phyloP scores from a whole-genome alignment of 2,797 vertebrate species.

The Sphenodon punctatus region DNA sequence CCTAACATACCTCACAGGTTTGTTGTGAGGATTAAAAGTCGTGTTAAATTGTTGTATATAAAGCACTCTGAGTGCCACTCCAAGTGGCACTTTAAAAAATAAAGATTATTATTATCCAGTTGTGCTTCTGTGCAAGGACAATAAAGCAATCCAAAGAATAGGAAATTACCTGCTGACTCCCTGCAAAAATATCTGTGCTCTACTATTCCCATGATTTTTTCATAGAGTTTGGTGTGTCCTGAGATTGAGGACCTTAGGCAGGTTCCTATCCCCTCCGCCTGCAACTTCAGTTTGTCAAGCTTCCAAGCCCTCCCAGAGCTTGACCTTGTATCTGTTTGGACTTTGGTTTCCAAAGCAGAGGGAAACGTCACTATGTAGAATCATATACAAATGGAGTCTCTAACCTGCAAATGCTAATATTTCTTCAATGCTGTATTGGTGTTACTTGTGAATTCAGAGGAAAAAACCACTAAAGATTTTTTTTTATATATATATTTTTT shows the following conservation, averaged over 20 bases:
- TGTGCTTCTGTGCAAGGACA: too few relatives aligned
- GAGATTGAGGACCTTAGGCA: background rate
- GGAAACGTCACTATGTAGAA: background rate
- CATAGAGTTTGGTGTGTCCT: background rate
- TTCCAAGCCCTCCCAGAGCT: background rate
- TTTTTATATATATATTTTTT: slow-evolving; percentile 35
- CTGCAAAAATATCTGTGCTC: too few relatives aligned
- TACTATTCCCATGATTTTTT: accelerated
- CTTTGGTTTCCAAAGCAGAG: background rate
- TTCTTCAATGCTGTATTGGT: background rate
- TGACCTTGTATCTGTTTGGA: background rate
- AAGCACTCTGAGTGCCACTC: too few relatives aligned
- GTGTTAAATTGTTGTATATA: too few relatives aligned
- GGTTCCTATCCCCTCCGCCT: too few relatives aligned
- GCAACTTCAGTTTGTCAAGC: too few relatives aligned
- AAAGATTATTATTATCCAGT: too few relatives aligned
- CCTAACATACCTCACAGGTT: too few relatives aligned
- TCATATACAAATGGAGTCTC: background rate
- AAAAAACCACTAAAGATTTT: background rate
- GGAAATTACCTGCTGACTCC: too few relatives aligned
- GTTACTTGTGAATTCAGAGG: background rate
- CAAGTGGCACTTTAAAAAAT: too few relatives aligned
- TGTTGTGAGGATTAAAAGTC: too few relatives aligned
- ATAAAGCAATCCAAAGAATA: too few relatives aligned
- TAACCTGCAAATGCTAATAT: background rate